Percentiles rank a stretch among this genome's conserved stretches.
Conservation (phyloP, 2,113 vertebrate species). For the Oreochromis tanganicae region DNA sequence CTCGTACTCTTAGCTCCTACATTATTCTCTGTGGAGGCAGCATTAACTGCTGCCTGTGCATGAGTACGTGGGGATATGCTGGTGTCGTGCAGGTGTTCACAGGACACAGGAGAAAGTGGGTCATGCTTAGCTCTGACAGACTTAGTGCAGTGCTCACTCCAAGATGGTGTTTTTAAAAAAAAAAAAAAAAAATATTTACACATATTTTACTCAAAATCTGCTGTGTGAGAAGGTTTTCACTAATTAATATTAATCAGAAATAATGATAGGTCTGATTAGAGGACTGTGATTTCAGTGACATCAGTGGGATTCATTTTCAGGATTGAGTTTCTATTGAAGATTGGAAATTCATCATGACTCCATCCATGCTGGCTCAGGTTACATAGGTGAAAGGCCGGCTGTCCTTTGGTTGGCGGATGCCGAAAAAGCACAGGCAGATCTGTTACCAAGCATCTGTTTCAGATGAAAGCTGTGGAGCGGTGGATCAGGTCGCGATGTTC, state of each 20-base stretch:
- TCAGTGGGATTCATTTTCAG: not conserved
- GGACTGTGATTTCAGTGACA: not conserved
- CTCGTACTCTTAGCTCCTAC: not conserved
- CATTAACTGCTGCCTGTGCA: not conserved
- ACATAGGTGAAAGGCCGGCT: not conserved
- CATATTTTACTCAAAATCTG: not conserved
- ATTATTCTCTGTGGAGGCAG: not conserved
- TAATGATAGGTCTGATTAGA: not conserved
- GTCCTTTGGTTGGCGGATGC: not conserved
- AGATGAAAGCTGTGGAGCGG: not conserved
- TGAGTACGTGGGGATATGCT: not conserved
- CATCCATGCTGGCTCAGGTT: not conserved
- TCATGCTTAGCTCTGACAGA: not conserved
- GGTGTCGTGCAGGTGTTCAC: conserved; percentile 42
- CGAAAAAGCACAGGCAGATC: not conserved
- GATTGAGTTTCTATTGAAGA: not conserved
- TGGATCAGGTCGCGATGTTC: not conserved
- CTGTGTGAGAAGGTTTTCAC: not conserved
- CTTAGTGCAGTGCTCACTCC: not conserved
- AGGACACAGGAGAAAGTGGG: conserved; percentile 37
- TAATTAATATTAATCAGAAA: not conserved
- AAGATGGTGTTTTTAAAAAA: not conserved
- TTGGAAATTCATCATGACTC: not conserved
- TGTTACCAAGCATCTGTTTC: conserved; percentile 17
- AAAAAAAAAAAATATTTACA: not conserved